Evolutionary conservation across 2,797 vertebrate genomes (phyloP).

Genomic region (Sylvia borin): DNA sequence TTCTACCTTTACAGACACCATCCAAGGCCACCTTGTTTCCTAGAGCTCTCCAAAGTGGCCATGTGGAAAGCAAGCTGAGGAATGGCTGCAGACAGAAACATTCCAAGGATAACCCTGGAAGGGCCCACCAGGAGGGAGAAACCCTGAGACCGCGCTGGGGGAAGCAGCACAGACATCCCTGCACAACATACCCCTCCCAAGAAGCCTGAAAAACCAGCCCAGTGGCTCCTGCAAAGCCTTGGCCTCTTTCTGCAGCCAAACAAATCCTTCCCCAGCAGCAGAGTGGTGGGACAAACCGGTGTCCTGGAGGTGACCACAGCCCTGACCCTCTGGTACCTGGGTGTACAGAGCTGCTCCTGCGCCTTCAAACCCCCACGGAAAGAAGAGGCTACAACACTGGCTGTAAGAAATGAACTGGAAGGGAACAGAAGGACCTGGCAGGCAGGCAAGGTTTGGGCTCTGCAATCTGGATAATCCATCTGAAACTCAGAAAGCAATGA

Average conservation of each 20-base stretch:
- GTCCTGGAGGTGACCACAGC: not conserved
- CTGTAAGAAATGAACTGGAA: not conserved
- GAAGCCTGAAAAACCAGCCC: not conserved
- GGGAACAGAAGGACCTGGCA: constrained; percentile 46
- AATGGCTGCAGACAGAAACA: not conserved
- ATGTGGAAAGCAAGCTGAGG: not conserved
- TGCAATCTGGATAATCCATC: constrained; percentile 64
- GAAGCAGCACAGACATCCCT: not conserved
- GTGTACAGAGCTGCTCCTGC: not conserved
- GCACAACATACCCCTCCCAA: accelerated
- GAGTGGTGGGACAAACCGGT: not conserved
- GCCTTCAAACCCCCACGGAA: not conserved
- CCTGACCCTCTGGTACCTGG: accelerated
- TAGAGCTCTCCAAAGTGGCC: not conserved
- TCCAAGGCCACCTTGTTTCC: not conserved
- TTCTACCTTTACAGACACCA: not conserved
- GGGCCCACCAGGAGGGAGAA: not conserved
- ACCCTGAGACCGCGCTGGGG: not conserved
- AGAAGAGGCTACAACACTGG: not conserved
- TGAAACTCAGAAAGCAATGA: constrained; percentile 38
- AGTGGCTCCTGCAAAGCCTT: not conserved
- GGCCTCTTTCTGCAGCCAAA: not conserved
- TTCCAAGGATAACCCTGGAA: not conserved
- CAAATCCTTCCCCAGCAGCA: not conserved
- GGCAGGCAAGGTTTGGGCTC: not conserved